phyloP scores from a whole-genome alignment of 2,888 invertebrate species.

The Folsomia manolachei region DNA sequence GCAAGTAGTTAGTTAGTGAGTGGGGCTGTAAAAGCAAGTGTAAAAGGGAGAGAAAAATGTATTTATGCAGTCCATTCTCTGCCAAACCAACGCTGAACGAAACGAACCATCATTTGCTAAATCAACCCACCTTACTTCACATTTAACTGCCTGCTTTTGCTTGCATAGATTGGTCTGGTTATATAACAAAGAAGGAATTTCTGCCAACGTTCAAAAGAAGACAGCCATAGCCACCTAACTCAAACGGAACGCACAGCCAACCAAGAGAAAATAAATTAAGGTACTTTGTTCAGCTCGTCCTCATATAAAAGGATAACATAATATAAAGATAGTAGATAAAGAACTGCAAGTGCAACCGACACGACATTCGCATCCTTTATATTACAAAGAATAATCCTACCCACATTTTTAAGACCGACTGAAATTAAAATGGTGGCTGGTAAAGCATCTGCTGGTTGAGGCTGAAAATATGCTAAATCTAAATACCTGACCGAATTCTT shows the following conservation, averaged over 20 bases:
- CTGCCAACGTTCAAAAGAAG: background rate
- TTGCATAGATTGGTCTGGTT: background rate
- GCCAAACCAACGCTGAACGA: background rate
- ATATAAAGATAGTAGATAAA: background rate
- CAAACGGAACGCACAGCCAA: too few species aligned
- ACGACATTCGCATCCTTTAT: background rate
- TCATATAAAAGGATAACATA: too few species aligned
- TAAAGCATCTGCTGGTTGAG: background rate
- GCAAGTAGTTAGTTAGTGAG: background rate
- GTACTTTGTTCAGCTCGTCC: background rate
- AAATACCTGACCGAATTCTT: constrained; percentile 4
- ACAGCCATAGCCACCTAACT: too few species aligned
- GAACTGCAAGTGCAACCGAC: background rate
- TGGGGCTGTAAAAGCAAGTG: too few species aligned
- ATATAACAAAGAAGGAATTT: constrained; percentile 2
- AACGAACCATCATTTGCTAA: background rate
- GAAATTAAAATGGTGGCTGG: background rate
- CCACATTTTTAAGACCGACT: background rate
- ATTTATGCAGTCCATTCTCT: background rate
- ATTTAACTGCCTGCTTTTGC: too few species aligned
- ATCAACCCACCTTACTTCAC: constrained; percentile 2
- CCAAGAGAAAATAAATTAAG: background rate
- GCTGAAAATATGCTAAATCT: too few species aligned
- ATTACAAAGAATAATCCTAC: background rate
- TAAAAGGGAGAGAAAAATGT: background rate